Evolutionary conservation across 2,113 vertebrate species (phyloP).

Genomic region (Esox niger): DNA sequence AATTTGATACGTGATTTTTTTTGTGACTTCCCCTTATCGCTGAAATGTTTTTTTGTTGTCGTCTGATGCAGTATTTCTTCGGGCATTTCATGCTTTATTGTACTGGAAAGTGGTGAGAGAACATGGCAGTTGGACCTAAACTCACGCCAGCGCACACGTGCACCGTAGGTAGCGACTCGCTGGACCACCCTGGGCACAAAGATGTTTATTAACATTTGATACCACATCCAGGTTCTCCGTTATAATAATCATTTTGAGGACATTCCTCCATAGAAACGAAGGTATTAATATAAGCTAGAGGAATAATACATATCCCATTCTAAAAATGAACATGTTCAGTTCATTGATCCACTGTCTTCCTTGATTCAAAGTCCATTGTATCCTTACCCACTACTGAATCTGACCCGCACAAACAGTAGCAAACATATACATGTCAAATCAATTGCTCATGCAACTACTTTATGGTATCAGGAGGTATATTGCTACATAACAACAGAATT

Average conservation of each 20-base stretch:
- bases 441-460: slow-evolving; percentile 36
- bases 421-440: slow-evolving; percentile 26
- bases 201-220: not conserved
- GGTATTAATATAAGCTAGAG: not conserved
- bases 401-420: slow-evolving; percentile 7
- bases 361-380: not conserved
- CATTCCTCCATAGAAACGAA: slow-evolving; percentile 6
- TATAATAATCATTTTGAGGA: not conserved
- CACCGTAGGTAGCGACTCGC: too few relatives aligned
- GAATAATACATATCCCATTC: not conserved
- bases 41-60: too few relatives aligned
- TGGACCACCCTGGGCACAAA: too few relatives aligned
- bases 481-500: slow-evolving; percentile 31
- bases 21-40: too few relatives aligned
- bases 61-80: too few relatives aligned
- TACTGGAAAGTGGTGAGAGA: too few relatives aligned
- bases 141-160: too few relatives aligned
- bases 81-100: too few relatives aligned
- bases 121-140: too few relatives aligned
- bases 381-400: not conserved
- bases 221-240: slow-evolving; percentile 13
- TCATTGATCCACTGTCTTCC: not conserved
- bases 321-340: not conserved
- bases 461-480: slow-evolving; percentile 19
- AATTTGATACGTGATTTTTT: too few relatives aligned